These are phyloP conservation scores for Schizothorax lantsangensis DNA, from an alignment of 2,797 vertebrate genomes.

Conservation along the genomic window DNA sequence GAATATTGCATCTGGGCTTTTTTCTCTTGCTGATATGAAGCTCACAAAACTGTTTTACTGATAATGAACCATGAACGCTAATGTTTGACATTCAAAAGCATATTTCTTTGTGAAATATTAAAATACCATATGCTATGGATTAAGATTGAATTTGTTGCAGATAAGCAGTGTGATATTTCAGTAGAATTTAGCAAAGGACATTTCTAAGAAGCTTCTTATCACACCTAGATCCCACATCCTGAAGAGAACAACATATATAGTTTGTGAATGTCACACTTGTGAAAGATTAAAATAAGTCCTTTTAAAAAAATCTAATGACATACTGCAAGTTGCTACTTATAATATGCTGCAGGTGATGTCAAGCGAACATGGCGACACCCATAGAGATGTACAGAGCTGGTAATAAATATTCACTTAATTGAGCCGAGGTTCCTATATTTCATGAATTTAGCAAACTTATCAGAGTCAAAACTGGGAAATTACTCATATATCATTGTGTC, in stretches of 20 bases:
- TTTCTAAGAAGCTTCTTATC: not conserved
- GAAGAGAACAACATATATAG: not conserved
- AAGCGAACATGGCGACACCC: too few relatives aligned
- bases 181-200: not conserved
- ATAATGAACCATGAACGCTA: not conserved
- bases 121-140: not conserved
- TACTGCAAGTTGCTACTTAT: too few relatives aligned
- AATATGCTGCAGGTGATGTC: too few relatives aligned
- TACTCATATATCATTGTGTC: too few relatives aligned
- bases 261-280: too few relatives aligned
- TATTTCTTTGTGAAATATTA: not conserved
- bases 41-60: not conserved
- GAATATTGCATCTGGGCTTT: not conserved
- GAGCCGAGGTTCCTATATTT: too few relatives aligned
- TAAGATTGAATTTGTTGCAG: not conserved
- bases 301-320: too few relatives aligned
- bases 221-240: constrained; percentile 16
- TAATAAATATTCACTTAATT: too few relatives aligned
- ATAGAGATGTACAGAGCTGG: too few relatives aligned
- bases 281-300: not conserved
- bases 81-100: not conserved
- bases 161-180: not conserved
- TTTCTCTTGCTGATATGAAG: not conserved
- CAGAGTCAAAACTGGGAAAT: too few relatives aligned
- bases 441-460: too few relatives aligned